A percentile compares a stretch with the other conserved stretches of the same genome.
Conservation (phyloP, 2,888 invertebrate species). For the Heteropelma amictum region DNA sequence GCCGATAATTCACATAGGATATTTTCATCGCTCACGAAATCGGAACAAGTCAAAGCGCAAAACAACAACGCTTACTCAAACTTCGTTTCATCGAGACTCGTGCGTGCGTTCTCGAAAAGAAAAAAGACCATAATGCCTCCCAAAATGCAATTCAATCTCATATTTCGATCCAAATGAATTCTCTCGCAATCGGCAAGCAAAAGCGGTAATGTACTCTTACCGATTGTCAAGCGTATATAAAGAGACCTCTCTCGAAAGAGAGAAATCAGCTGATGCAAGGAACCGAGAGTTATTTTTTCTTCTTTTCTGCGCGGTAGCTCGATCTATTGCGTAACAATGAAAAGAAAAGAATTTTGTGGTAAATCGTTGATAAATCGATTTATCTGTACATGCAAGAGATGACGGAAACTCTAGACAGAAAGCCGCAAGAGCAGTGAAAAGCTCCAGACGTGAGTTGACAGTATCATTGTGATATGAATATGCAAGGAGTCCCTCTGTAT, state of each 20-base stretch:
- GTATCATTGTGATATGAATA: neutral
- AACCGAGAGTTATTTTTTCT: neutral
- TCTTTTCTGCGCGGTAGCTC: neutral
- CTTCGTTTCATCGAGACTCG: no score
- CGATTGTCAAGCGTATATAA: no score
- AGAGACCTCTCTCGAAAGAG: no score
- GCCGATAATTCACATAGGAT: no score
- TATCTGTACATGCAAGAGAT: neutral
- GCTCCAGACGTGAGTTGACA: neutral
- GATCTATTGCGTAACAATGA: neutral
- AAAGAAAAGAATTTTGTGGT: slow-evolving; percentile 16
- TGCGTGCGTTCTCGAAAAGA: no score
- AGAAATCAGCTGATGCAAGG: neutral
- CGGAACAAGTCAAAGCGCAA: no score
- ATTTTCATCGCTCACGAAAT: no score
- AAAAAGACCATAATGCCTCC: neutral
- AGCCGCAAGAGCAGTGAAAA: slow-evolving; percentile 24
- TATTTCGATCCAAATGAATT: no score
- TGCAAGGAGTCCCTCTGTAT: neutral
- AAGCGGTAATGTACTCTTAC: no score
- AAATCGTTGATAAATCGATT: slow-evolving; percentile 10
- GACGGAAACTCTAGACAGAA: slow-evolving; percentile 13
- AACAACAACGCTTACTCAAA: no score
- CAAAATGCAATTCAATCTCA: neutral
- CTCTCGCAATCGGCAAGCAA: no score